A percentile compares a stretch with the other conserved stretches of the same genome.
Evolutionary conservation across 2,113 vertebrate genomes (phyloP).

Genomic region (Pedionomus torquatus): DNA sequence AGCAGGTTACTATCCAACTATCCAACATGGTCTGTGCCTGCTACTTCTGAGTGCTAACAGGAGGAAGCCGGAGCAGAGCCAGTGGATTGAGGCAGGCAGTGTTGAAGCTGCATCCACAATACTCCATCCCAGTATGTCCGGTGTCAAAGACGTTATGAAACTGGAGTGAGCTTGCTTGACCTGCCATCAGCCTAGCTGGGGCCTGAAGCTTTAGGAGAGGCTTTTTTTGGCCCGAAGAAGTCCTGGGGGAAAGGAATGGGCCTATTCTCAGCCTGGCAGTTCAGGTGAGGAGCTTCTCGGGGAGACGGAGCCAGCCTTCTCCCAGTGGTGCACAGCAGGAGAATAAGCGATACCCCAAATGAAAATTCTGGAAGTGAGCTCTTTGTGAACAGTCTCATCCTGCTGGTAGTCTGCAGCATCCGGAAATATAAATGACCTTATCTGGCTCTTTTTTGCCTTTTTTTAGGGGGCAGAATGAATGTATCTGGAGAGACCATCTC

Average conservation of each 20-base stretch:
- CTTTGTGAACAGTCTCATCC: not conserved
- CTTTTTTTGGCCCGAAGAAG: not conserved
- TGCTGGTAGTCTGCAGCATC: not conserved
- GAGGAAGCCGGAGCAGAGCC: not conserved
- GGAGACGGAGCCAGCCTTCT: not conserved
- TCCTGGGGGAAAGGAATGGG: accelerated
- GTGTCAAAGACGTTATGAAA: not conserved
- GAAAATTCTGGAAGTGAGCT: not conserved
- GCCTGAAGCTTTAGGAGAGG: not conserved
- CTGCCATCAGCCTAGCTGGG: not conserved
- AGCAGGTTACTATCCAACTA: not conserved
- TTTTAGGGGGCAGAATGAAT: too few relatives aligned
- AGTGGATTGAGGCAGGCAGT: not conserved
- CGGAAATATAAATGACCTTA: not conserved
- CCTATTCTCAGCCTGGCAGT: accelerated
- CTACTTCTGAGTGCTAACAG: accelerated
- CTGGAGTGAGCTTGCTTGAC: not conserved
- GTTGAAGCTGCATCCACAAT: not conserved
- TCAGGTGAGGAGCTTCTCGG: accelerated
- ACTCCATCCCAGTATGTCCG: accelerated
- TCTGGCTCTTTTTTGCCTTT: not conserved
- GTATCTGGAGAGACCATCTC: not conserved
- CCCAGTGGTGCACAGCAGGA: accelerated
- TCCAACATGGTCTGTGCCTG: accelerated
- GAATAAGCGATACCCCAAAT: not conserved